Conservation (phyloP, 2,113 vertebrate genomes). For the Rattus rattus region DNA sequence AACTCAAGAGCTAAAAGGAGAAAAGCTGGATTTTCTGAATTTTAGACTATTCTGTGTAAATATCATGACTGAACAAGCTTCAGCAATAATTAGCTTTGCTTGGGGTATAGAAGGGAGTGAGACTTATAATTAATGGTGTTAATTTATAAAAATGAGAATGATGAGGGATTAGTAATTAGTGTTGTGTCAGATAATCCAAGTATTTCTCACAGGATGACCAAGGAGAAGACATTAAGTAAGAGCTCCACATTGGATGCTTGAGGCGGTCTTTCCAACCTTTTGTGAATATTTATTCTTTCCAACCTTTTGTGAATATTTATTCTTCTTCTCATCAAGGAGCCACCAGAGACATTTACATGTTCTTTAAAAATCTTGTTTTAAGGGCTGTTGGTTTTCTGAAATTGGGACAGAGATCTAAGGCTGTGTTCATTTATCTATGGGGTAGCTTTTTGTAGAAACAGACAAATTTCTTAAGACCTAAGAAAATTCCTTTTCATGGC, state of each 20-base stretch:
- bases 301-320: constrained; percentile 22
- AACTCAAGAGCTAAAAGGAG: not conserved
- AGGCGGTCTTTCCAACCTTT: not conserved
- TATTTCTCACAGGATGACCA: constrained; percentile 30
- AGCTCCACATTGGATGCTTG: not conserved
- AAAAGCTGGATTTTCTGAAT: not conserved
- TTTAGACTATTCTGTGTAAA: constrained; percentile 44
- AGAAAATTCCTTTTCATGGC: not conserved
- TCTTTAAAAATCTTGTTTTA: not conserved
- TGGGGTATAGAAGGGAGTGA: constrained; percentile 1
- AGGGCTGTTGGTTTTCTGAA: constrained; percentile 1
- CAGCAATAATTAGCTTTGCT: constrained; percentile 48
- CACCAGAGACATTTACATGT: not conserved
- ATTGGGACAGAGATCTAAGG: not conserved
- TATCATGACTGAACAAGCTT: constrained; percentile 12
- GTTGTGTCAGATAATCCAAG: constrained; percentile 52
- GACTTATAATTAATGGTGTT: constrained; percentile 56
- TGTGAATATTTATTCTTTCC: not conserved
- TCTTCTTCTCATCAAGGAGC: constrained; percentile 4
- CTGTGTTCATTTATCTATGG: not conserved
- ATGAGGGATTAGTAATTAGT: constrained; percentile 54
- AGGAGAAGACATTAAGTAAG: constrained; percentile 50
- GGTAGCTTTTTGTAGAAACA: not conserved
- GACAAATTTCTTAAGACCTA: not conserved
- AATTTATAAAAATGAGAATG: constrained; percentile 55